These are phyloP conservation scores for Drosophila arawakana DNA, from an alignment of 1,140 invertebrate genomes.

Conservation along the genomic window DNA sequence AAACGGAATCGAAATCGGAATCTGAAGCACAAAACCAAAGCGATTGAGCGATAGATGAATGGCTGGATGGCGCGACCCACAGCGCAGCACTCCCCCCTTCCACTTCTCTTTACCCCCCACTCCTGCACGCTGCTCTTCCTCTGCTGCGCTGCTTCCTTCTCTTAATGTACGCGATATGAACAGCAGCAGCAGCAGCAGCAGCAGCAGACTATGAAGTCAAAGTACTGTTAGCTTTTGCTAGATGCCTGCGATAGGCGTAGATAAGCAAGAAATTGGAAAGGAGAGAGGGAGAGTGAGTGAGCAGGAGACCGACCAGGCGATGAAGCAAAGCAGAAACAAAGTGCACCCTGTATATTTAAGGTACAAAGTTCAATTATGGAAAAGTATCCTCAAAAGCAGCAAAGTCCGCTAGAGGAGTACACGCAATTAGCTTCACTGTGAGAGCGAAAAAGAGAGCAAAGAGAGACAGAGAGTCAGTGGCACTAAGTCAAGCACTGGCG, in stretches of 20 bases:
- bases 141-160: not conserved
- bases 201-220: conserved; percentile 30
- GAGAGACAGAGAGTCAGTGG: not conserved
- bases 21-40: conserved; percentile 49
- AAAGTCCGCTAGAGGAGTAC: no score
- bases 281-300: not conserved
- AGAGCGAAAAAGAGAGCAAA: not conserved
- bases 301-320: not conserved
- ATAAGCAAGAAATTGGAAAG: conserved; percentile 24
- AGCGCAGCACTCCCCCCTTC: not conserved
- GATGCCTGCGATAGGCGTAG: conserved; percentile 50
- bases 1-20: conserved; percentile 41
- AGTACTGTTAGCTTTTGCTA: conserved; percentile 56
- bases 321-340: no score
- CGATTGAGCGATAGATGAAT: conserved; percentile 60
- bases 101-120: not conserved
- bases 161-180: conserved; percentile 49
- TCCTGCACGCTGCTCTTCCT: not conserved
- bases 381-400: no score
- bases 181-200: conserved; percentile 26
- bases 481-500: conserved; percentile 24
- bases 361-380: no score
- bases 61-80: conserved; percentile 15
- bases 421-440: no score
- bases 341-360: no score